Conservation (phyloP, 2,888 invertebrate species). For the Patella caerulea region DNA sequence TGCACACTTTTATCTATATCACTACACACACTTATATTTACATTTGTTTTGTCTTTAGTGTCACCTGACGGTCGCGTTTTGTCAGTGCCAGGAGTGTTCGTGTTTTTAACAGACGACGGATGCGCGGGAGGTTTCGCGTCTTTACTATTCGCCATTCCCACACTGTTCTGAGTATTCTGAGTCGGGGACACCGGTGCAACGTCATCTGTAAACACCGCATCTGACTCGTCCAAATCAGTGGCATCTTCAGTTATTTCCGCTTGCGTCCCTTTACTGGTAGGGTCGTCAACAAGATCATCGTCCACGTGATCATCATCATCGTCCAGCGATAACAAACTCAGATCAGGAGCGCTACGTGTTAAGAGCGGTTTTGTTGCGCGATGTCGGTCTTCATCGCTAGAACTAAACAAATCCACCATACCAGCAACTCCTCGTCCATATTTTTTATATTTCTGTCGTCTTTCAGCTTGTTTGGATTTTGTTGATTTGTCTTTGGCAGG, state of each 20-base stretch:
- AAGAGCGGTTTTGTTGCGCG: conserved; percentile 42
- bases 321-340: conserved; percentile 45
- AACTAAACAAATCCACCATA: conserved; percentile 59
- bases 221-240: conserved; percentile 14
- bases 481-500: conserved; percentile 17
- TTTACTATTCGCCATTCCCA: neutral
- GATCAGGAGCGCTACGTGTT: conserved; percentile 64
- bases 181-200: neutral
- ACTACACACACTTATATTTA: neutral
- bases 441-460: conserved; percentile 21
- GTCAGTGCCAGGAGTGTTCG: neutral
- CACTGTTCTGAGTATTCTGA: too few relatives aligned
- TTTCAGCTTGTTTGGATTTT: conserved; percentile 12
- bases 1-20: neutral
- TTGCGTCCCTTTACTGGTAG: conserved; percentile 11
- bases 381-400: conserved; percentile 56
- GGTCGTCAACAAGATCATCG: conserved; percentile 28
- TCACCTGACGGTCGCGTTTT: neutral
- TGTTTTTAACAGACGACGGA: too few relatives aligned
- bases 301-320: conserved; percentile 33
- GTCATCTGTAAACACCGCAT: neutral
- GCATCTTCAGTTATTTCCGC: conserved; percentile 15
- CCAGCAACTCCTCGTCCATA: conserved; percentile 52
- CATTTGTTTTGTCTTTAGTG: conserved; percentile 13
- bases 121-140: conserved; percentile 1